These are phyloP conservation scores for Platysternon megacephalum DNA, from an alignment of 2,113 vertebrate genomes.

Conservation along the genomic window DNA sequence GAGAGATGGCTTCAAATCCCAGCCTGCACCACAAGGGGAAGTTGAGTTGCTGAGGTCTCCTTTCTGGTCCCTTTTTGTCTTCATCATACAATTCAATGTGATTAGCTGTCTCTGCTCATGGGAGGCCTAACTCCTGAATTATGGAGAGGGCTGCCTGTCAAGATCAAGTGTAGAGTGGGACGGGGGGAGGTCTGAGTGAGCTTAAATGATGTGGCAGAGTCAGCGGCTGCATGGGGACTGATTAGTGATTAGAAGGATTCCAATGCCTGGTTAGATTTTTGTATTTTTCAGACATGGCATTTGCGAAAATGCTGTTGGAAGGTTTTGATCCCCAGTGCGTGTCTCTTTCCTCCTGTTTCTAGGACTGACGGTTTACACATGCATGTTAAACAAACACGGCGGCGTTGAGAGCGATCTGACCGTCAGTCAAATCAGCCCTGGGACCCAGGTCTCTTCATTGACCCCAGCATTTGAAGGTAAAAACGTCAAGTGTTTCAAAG, in stretches of 20 bases:
- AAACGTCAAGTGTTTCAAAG: rapidly evolving
- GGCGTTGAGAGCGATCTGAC: conserved; percentile 95
- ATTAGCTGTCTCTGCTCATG: neutral
- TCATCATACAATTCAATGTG: neutral
- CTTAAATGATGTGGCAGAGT: neutral
- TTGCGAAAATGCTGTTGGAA: neutral
- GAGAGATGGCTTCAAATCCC: neutral
- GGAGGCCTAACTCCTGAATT: neutral
- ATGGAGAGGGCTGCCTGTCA: neutral
- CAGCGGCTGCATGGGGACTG: neutral
- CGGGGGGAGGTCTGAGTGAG: neutral
- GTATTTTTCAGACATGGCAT: rapidly evolving
- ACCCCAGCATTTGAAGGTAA: conserved; percentile 89
- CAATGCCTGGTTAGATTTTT: neutral
- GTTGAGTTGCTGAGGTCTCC: rapidly evolving
- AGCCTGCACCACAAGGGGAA: rapidly evolving
- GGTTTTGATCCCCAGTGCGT: neutral
- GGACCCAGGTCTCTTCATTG: conserved; percentile 75
- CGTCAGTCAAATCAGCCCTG: conserved; percentile 86
- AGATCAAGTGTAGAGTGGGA: neutral
- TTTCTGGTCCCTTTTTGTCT: neutral
- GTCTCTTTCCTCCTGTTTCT: neutral
- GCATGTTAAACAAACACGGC: conserved; percentile 91
- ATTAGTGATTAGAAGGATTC: rapidly evolving
- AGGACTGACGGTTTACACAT: conserved; percentile 95